These are phyloP conservation scores for Tragelaphus oryx DNA, from an alignment of 2,797 vertebrate species.

Conservation along the genomic window DNA sequence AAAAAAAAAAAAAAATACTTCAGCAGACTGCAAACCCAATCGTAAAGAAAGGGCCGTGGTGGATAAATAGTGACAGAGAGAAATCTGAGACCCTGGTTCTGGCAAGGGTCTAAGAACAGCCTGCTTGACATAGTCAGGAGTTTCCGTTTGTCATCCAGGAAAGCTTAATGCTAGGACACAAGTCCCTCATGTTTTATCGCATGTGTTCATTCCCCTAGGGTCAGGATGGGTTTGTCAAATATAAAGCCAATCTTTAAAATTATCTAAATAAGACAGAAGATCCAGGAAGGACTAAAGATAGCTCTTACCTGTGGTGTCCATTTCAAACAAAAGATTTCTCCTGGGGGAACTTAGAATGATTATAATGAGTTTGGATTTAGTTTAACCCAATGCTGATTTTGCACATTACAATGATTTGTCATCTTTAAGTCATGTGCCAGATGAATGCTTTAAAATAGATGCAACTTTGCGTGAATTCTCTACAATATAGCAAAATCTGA, in stretches of 20 bases:
- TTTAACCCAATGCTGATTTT: constrained; percentile 64
- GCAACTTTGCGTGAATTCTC: constrained; percentile 61
- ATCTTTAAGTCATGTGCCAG: constrained; percentile 58
- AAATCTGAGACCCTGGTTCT: constrained; percentile 52
- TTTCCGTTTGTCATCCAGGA: constrained; percentile 84
- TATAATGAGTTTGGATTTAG: constrained; percentile 54
- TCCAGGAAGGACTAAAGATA: constrained; percentile 53
- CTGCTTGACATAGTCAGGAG: constrained; percentile 80
- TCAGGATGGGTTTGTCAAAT: constrained; percentile 28
- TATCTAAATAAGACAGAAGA: constrained; percentile 18
- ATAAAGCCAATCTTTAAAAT: constrained; percentile 48
- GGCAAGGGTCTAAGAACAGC: constrained; percentile 58
- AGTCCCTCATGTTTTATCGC: constrained; percentile 53
- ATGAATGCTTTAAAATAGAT: constrained; percentile 71
- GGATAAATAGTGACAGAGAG: constrained; percentile 57
- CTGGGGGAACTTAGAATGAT: constrained; percentile 4
- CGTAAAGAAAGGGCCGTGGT: constrained; percentile 42
- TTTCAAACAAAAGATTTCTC: constrained; percentile 61
- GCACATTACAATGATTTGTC: constrained; percentile 53
- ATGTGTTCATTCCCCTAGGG: neutral
- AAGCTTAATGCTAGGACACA: constrained; percentile 63
- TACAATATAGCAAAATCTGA: constrained; percentile 67
- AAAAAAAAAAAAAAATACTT: too few relatives aligned
- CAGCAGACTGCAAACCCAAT: neutral
- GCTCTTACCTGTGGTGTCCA: constrained; percentile 44